phyloP scores from a whole-genome alignment of 2,113 vertebrate species.

The Uropsilus gracilis region DNA sequence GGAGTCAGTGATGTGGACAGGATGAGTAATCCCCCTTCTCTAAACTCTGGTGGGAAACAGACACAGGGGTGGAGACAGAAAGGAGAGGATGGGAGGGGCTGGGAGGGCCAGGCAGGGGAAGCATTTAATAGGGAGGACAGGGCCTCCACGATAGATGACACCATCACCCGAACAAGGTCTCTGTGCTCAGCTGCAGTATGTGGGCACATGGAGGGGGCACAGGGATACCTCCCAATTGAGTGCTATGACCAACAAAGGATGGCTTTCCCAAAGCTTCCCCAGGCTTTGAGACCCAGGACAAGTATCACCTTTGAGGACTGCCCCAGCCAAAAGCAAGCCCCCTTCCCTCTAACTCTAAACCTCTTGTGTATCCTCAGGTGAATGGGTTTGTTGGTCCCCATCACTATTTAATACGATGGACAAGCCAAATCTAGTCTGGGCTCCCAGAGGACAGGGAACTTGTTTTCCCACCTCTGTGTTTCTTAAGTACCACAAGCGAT shows the following conservation, averaged over 20 bases:
- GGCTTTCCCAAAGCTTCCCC: background rate
- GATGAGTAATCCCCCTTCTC: slow-evolving; percentile 21
- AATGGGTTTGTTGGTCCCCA: background rate
- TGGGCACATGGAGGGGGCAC: background rate
- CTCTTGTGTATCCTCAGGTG: background rate
- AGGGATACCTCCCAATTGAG: background rate
- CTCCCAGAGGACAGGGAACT: background rate
- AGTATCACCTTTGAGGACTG: background rate
- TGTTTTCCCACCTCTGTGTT: background rate
- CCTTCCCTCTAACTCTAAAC: background rate
- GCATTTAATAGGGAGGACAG: background rate
- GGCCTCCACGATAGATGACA: background rate
- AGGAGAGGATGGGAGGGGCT: slow-evolving; percentile 1
- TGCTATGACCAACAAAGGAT: background rate
- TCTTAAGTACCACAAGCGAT: no score
- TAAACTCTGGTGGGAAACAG: slow-evolving; percentile 43
- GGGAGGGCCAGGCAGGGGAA: background rate
- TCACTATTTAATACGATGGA: background rate
- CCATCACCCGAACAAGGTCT: slow-evolving; percentile 19
- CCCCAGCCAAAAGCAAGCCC: background rate
- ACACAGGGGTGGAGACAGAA: background rate
- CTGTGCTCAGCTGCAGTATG: slow-evolving; percentile 47
- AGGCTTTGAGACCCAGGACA: background rate
- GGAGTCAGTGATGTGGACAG: background rate
- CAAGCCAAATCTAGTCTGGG: background rate